A percentile compares a stretch with the other conserved stretches of the same genome.
These are phyloP conservation scores for Drosophila kuntzei DNA, from an alignment of 2,888 invertebrate species.

Conservation along the genomic window DNA sequence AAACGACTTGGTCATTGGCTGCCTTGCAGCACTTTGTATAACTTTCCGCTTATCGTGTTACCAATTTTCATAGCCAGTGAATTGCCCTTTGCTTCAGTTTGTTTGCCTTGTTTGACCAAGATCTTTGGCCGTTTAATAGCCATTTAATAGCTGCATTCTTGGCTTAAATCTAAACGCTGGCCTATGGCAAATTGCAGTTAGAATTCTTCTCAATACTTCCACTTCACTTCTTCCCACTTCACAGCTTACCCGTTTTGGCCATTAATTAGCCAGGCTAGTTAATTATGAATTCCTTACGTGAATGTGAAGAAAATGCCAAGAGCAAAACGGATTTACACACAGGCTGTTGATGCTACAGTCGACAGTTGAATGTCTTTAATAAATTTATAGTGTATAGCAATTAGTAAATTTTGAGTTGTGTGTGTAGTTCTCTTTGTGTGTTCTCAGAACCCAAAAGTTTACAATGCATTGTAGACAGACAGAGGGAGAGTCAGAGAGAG, in stretches of 20 bases:
- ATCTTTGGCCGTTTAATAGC: slow-evolving; percentile 5
- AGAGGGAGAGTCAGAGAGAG: not conserved
- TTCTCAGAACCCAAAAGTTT: slow-evolving; percentile 57
- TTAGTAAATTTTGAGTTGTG: slow-evolving; percentile 57
- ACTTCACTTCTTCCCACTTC: slow-evolving; percentile 21
- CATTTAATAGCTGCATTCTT: not conserved
- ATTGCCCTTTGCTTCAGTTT: not conserved
- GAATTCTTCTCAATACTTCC: slow-evolving; percentile 3
- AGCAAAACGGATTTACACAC: slow-evolving; percentile 1
- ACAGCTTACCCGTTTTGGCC: slow-evolving; percentile 37
- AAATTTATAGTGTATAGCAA: slow-evolving; percentile 77
- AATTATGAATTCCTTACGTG: slow-evolving; percentile 59
- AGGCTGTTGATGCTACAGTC: not conserved
- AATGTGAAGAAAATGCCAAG: slow-evolving; percentile 5
- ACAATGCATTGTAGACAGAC: slow-evolving; percentile 25
- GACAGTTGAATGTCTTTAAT: slow-evolving; percentile 64
- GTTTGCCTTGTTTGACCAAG: not conserved
- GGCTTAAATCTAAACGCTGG: not conserved
- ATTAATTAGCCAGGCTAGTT: slow-evolving; percentile 63
- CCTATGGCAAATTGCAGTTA: not conserved
- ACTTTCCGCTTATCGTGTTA: slow-evolving; percentile 19
- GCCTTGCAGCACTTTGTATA: slow-evolving; percentile 7
- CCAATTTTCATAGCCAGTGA: slow-evolving; percentile 7
- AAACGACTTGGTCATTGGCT: slow-evolving; percentile 1
- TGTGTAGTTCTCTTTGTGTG: slow-evolving; percentile 18